Percentiles rank a stretch among this genome's conserved stretches.
These are phyloP conservation scores for Anthrax anthrax DNA, from an alignment of 2,888 invertebrate species.

Conservation along the genomic window DNA sequence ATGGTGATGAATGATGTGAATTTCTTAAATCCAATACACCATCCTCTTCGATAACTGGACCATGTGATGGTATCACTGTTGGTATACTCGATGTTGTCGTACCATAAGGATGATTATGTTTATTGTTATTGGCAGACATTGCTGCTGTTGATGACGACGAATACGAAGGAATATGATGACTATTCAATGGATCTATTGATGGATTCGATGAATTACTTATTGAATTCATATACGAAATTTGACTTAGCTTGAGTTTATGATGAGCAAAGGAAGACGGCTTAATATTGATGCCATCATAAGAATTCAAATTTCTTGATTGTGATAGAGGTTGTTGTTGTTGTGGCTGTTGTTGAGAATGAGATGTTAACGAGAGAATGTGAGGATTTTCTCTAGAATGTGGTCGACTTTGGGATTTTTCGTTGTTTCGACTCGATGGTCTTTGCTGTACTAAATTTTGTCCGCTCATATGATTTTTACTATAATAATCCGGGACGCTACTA, in stretches of 20 bases:
- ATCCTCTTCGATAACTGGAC: conserved; percentile 20
- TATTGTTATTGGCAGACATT: conserved; percentile 9
- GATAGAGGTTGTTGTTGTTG: conserved; percentile 6
- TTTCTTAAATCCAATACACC: conserved; percentile 35
- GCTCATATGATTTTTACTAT: conserved; percentile 19
- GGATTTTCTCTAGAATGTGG: conserved; percentile 28
- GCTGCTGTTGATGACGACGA: conserved; percentile 10
- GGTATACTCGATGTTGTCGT: conserved; percentile 18
- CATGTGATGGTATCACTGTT: conserved; percentile 14
- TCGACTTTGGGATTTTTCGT: conserved; percentile 22
- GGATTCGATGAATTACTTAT: conserved; percentile 11
- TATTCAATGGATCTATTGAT: conserved; percentile 6
- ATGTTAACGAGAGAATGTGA: conserved; percentile 12
- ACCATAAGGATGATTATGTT: conserved; percentile 16
- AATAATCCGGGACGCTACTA: conserved; percentile 20
- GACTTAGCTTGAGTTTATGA: conserved; percentile 31
- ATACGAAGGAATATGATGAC: conserved; percentile 2
- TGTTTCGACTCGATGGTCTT: conserved; percentile 22
- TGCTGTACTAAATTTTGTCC: conserved; percentile 8
- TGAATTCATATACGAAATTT: conserved; percentile 20
- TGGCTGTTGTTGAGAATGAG: conserved; percentile 11
- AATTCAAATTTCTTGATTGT: conserved; percentile 6
- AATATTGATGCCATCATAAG: conserved; percentile 20
- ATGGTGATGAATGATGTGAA: conserved; percentile 24
- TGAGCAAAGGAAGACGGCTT: conserved; percentile 31